Evolutionary conservation across 2,888 invertebrate genomes (phyloP), one percentile per base, ranked within the genome.

Genomic region (Leucoma salicis): DNA sequence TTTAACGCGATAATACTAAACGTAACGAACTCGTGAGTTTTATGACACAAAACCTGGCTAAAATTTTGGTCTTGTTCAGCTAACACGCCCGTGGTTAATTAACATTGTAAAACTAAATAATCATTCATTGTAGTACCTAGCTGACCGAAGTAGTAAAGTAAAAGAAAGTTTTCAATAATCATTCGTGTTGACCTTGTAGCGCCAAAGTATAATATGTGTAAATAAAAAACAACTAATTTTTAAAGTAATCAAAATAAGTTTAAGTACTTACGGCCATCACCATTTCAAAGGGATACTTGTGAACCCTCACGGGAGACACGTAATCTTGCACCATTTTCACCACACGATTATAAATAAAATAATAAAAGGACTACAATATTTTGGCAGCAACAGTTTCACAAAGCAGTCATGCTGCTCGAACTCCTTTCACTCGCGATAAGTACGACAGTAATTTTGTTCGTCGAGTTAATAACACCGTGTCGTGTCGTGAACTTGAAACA

Each of bases 281-380:
- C 82, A 98, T 92, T 86, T 98, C 97, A 86, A 98, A 98, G 37
- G 97, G 95, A 82, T 95, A 94, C 88, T 97, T 97, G 91, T 98
- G 98, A 61, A 98, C 96, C 92, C 98, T 93, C 39, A 98, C 94
- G 65, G 98, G 98, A 56, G 97, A 96, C 80, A 96, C 95, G 89
- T 97, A 98, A 82, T 97, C 96, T 89, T 98, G 98, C 74, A 98
- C 98, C 98, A 98, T 98, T 78, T 59, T 80, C 72, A 72, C 66
- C 62, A 68, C 71, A 66, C 53, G 49, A 63, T 57, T 63, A 56
- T 66, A 71, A 64, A 59, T 57, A 70, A 72, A 76, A 71, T 62
- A 72, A 70, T 66, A 68, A 61, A 71, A 71, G 70, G 77, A 79
- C 74, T 66, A 52, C 57, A 66, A 76, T 74, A 69, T 70, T 70